Evolutionary conservation across 2,888 invertebrate species (phyloP).

Genomic region (Hypomecis atomaria): DNA sequence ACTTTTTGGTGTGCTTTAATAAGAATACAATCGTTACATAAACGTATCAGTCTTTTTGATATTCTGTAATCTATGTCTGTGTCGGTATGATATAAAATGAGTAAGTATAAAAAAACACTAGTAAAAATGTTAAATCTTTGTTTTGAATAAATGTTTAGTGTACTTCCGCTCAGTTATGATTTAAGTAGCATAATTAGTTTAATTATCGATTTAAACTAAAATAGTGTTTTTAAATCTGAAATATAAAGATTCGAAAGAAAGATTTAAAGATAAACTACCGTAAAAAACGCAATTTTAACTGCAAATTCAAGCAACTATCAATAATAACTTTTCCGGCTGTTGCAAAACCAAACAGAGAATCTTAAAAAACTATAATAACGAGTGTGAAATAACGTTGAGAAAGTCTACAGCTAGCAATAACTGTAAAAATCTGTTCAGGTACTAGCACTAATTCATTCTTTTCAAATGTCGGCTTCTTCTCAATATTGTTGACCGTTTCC

Average conservation of each 20-base stretch:
- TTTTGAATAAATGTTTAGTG: no score
- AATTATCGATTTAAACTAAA: no score
- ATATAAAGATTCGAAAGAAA: neutral
- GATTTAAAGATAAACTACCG: neutral
- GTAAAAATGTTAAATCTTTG: no score
- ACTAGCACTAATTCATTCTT: conserved; percentile 25
- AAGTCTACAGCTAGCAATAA: conserved; percentile 24
- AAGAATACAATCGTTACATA: neutral
- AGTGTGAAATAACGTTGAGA: conserved; percentile 16
- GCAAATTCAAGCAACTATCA: no score
- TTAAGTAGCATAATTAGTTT: no score
- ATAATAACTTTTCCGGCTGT: conserved; percentile 5
- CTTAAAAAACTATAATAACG: conserved; percentile 9
- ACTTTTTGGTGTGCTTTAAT: neutral
- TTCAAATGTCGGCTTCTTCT: conserved; percentile 19
- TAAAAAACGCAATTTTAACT: no score
- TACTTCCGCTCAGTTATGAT: no score
- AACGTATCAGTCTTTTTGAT: no score
- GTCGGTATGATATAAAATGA: no score
- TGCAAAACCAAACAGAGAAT: conserved; percentile 9
- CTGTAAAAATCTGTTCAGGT: conserved; percentile 26
- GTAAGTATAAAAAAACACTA: no score
- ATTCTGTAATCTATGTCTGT: no score
- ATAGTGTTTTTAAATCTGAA: no score
- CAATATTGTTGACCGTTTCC: conserved; percentile 34